Evolutionary conservation across 1,140 invertebrate species (phyloP).

Genomic region (Meloidogyne chitwoodi): DNA sequence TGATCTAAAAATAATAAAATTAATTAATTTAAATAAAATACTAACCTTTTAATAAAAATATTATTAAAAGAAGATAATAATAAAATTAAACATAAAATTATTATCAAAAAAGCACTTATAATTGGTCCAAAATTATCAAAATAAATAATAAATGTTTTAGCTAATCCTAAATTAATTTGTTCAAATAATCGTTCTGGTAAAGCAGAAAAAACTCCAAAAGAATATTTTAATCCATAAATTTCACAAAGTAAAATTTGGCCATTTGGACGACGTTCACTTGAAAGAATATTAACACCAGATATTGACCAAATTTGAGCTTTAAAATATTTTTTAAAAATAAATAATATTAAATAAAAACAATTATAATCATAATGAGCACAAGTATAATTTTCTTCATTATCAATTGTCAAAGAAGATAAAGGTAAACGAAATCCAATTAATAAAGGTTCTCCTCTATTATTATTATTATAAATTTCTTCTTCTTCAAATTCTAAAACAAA

Average conservation of each 20-base stretch:
- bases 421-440: constrained; percentile 4
- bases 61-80: constrained; percentile 30
- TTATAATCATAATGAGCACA: constrained; percentile 43
- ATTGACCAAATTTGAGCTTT: constrained; percentile 39
- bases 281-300: constrained; percentile 41
- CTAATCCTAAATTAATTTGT: constrained; percentile 18
- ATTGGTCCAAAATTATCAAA: constrained; percentile 22
- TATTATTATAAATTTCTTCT: background rate
- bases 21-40: background rate
- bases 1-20: background rate
- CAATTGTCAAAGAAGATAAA: background rate
- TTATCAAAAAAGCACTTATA: constrained; percentile 24
- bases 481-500: background rate
- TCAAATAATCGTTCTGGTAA: background rate
- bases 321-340: background rate
- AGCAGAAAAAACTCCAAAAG: background rate
- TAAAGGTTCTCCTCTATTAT: background rate
- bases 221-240: constrained; percentile 36
- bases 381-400: constrained; percentile 31
- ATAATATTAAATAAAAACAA: background rate
- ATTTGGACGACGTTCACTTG: constrained; percentile 22
- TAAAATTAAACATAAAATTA: constrained; percentile 25
- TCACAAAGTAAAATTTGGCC: constrained; percentile 30
- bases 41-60: constrained; percentile 20
- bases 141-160: background rate